Evolutionary conservation across 2,797 vertebrate genomes (phyloP).

Genomic region (Allobates femoralis): DNA sequence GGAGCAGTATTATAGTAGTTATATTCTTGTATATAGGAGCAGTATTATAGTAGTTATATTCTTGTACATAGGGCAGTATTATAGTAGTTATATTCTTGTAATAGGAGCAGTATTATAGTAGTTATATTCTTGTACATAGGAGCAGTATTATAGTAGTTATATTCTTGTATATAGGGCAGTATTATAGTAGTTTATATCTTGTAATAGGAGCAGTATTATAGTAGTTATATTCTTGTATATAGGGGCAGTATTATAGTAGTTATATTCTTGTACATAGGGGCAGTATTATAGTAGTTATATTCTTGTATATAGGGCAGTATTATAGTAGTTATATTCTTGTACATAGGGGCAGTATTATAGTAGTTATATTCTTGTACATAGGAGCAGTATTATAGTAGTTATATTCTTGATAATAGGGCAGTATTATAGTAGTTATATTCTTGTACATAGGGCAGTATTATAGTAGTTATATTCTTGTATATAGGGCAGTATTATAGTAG

Average conservation of each 20-base stretch:
- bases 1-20: too few relatives aligned
- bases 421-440: slow-evolving; percentile 22
- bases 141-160: not conserved
- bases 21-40: too few relatives aligned
- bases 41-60: too few relatives aligned
- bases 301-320: too few relatives aligned
- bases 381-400: not conserved
- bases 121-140: too few relatives aligned
- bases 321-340: too few relatives aligned
- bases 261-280: too few relatives aligned
- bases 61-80: too few relatives aligned
- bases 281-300: too few relatives aligned
- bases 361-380: not conserved
- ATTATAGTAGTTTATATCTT: not conserved
- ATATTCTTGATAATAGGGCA: not conserved
- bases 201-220: not conserved
- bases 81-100: too few relatives aligned
- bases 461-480: slow-evolving; percentile 15
- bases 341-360: not conserved
- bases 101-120: too few relatives aligned
- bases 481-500: too few relatives aligned
- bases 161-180: not conserved
- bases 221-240: not conserved
- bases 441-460: slow-evolving; percentile 6
- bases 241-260: slow-evolving; percentile 1